A percentile compares a stretch with the other conserved stretches of the same genome.
Conservation (phyloP, 2,888 invertebrate species). For the Eristalinus aeneus region DNA sequence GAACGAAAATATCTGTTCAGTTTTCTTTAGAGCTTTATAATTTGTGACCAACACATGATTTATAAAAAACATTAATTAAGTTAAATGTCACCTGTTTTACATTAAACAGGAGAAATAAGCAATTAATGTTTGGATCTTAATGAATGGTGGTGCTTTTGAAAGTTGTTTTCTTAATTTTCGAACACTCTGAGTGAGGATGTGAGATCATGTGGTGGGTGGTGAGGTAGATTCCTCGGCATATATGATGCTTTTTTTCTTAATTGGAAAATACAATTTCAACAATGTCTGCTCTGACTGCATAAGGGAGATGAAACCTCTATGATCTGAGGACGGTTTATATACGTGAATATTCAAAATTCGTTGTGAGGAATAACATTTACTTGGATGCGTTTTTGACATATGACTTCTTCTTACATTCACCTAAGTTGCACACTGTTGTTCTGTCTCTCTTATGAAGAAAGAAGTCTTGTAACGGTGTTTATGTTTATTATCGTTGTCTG, state of each 20-base stretch:
- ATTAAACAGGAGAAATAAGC: slow-evolving; percentile 50
- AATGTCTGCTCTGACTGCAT: too few species aligned
- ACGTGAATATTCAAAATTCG: too few species aligned
- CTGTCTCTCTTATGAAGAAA: too few species aligned
- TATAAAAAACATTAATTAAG: slow-evolving; percentile 52
- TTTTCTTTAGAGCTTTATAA: background rate
- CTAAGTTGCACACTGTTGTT: too few species aligned
- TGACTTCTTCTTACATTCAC: too few species aligned
- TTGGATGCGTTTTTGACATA: too few species aligned
- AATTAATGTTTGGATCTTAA: slow-evolving; percentile 7
- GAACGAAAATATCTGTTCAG: background rate
- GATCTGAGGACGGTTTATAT: too few species aligned
- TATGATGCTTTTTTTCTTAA: background rate
- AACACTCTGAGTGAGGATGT: background rate
- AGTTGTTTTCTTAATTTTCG: background rate
- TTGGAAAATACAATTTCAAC: too few species aligned
- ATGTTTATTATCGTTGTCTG: too few species aligned
- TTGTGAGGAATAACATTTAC: too few species aligned
- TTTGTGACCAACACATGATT: slow-evolving; percentile 37
- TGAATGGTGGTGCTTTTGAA: background rate
- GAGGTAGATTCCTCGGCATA: background rate
- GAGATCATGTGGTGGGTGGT: background rate
- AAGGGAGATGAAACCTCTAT: too few species aligned
- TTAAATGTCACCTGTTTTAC: slow-evolving; percentile 61
- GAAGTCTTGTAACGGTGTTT: too few species aligned